Conservation (phyloP, 1,140 invertebrate genomes). For the Marisa cornuarietis region DNA sequence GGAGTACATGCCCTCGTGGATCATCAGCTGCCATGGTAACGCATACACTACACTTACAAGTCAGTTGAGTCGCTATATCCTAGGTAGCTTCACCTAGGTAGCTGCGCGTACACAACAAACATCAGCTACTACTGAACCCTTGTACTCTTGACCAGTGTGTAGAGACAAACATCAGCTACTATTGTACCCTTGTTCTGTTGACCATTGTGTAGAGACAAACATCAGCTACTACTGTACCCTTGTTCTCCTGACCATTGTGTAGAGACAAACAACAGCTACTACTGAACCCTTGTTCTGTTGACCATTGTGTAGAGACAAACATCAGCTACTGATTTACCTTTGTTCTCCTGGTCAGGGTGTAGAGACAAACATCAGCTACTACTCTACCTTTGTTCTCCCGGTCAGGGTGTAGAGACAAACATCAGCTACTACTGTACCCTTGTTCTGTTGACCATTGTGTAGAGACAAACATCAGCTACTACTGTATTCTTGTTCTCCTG, state of each 20-base stretch:
- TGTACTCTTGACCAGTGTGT: not conserved
- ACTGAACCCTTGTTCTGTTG: not conserved
- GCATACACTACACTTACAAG: not conserved
- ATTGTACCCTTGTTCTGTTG: not conserved
- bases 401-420: not conserved
- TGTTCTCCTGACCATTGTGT: not conserved
- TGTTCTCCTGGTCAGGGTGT: too few species aligned
- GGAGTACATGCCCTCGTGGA: constrained; percentile 25
- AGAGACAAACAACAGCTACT: not conserved
- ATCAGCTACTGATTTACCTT: not conserved
- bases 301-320: constrained; percentile 7
- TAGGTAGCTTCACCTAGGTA: not conserved
- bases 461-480: not conserved
- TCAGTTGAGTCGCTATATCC: not conserved
- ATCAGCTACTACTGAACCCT: not conserved
- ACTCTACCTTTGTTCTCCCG: not conserved
- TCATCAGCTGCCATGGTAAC: constrained; percentile 17
- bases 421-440: not conserved
- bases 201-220: not conserved
- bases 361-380: not conserved
- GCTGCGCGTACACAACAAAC: not conserved
- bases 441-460: too few species aligned
- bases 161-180: not conserved
- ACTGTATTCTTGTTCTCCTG: not conserved
- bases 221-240: not conserved